phyloP scores from a whole-genome alignment of 2,113 vertebrate species.

The Trematomus loennbergii region DNA sequence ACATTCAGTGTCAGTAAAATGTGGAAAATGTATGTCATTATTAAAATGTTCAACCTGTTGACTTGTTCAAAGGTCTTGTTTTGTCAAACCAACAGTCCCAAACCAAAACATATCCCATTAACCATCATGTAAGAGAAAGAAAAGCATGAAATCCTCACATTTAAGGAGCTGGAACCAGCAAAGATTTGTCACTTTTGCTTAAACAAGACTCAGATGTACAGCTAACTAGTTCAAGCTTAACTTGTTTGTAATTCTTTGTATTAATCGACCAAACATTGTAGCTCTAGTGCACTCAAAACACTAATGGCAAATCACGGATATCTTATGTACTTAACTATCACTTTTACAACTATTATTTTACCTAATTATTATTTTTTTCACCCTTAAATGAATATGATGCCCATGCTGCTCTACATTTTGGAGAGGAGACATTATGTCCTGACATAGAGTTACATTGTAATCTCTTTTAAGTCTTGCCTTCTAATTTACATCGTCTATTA shows the following conservation, averaged over 20 bases:
- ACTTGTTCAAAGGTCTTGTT: too few species aligned
- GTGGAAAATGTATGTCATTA: too few species aligned
- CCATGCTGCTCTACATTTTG: conserved; percentile 5
- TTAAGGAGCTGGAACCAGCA: not conserved
- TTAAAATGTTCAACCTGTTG: too few species aligned
- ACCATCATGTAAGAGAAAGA: not conserved
- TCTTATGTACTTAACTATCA: not conserved
- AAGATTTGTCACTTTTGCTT: not conserved
- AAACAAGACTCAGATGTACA: too few species aligned
- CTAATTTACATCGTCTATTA: conserved; percentile 74
- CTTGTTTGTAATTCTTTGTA: not conserved
- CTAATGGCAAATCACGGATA: not conserved
- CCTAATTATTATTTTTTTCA: not conserved
- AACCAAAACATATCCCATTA: not conserved
- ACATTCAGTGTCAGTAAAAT: too few species aligned
- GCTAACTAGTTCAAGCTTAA: not conserved
- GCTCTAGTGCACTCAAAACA: not conserved
- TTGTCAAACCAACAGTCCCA: not conserved
- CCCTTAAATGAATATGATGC: not conserved
- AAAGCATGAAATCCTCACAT: not conserved
- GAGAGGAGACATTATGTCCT: conserved; percentile 31
- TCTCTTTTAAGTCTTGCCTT: conserved; percentile 60
- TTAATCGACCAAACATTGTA: not conserved
- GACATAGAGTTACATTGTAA: conserved; percentile 59
- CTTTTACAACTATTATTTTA: too few species aligned